Conservation (phyloP, 2,113 vertebrate species). For the Zosterops japonicus region DNA sequence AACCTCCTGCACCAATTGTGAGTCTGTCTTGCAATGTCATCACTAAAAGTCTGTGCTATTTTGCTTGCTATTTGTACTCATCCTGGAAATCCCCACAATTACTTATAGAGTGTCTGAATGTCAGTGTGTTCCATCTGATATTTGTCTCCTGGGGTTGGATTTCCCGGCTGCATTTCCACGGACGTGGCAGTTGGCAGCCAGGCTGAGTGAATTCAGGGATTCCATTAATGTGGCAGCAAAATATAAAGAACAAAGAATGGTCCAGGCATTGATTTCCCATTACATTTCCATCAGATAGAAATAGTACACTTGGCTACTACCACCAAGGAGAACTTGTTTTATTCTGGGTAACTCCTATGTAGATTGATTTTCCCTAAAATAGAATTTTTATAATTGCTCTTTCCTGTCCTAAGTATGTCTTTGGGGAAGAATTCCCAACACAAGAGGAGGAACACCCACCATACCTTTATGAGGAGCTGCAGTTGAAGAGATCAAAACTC, state of each 20-base stretch:
- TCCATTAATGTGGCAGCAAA: constrained; percentile 16
- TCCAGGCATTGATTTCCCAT: constrained; percentile 40
- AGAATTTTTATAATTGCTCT: not conserved
- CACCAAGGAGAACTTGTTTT: not conserved
- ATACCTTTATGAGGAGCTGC: not conserved
- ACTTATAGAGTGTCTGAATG: not conserved
- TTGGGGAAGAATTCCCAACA: not conserved
- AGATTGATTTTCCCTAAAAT: constrained; percentile 42
- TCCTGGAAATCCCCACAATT: not conserved
- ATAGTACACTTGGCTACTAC: not conserved
- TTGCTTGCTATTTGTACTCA: not conserved
- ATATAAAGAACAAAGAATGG: not conserved
- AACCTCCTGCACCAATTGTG: not conserved
- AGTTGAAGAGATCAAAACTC: not conserved
- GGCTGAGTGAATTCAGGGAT: not conserved
- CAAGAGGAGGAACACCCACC: not conserved
- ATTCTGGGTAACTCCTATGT: not conserved
- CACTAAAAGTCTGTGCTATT: not conserved
- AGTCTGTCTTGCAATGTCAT: not conserved
- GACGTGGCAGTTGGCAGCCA: not conserved
- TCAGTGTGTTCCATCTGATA: not conserved
- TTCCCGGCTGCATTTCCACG: accelerated
- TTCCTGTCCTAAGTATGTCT: not conserved
- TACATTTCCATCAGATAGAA: constrained; percentile 14
- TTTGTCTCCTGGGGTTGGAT: not conserved